Percentiles rank a stretch among this genome's conserved stretches.
Conservation (phyloP, 2,888 invertebrate genomes). For the Beris morrisii region DNA sequence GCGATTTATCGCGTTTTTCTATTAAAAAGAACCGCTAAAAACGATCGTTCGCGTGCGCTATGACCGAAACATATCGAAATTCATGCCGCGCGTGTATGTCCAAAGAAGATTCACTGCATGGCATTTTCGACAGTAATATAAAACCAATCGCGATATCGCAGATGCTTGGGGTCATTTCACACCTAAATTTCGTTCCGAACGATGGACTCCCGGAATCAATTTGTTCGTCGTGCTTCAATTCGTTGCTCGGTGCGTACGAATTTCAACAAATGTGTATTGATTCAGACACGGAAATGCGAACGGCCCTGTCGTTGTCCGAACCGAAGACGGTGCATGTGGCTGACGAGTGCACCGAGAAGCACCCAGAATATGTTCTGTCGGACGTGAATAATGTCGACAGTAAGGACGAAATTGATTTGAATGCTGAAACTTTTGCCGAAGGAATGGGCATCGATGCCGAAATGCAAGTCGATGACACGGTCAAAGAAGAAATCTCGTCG, state of each 20-base stretch:
- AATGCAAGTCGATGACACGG: slow-evolving; percentile 47
- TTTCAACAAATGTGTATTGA: slow-evolving; percentile 58
- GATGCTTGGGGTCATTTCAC: slow-evolving; percentile 50
- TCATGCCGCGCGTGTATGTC: slow-evolving; percentile 41
- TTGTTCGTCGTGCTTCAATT: slow-evolving; percentile 60
- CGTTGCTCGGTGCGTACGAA: slow-evolving; percentile 58
- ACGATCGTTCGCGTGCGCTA: background rate
- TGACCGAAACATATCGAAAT: slow-evolving; percentile 3
- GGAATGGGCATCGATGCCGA: slow-evolving; percentile 34
- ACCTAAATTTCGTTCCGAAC: slow-evolving; percentile 53
- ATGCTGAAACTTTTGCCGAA: too few species aligned
- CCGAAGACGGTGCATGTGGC: background rate
- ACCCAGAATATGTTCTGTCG: background rate
- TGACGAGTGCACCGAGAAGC: background rate
- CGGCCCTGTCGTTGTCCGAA: background rate
- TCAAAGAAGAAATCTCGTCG: slow-evolving; percentile 28
- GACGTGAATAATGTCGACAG: background rate
- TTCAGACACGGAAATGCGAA: slow-evolving; percentile 53
- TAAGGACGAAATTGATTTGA: background rate
- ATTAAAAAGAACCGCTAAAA: background rate
- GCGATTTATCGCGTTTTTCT: too few species aligned
- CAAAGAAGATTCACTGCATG: slow-evolving; percentile 24
- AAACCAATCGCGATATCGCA: slow-evolving; percentile 42
- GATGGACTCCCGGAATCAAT: slow-evolving; percentile 65
- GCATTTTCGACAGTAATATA: slow-evolving; percentile 21